phyloP scores from a whole-genome alignment of 2,888 invertebrate genomes.

The Tricholauxania praeusta region DNA sequence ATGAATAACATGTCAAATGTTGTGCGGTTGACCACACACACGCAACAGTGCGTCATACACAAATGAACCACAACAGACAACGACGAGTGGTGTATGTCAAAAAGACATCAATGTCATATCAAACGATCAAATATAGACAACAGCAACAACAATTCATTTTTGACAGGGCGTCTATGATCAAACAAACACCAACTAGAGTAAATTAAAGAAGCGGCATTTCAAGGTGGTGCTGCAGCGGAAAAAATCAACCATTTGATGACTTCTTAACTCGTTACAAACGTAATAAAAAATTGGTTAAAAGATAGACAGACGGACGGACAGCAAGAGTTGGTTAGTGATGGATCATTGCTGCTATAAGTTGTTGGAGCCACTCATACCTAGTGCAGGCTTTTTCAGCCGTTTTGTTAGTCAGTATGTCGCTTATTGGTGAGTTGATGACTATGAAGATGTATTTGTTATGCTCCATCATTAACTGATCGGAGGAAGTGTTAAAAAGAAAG shows the following conservation, averaged over 20 bases:
- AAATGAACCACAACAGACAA: slow-evolving; percentile 20
- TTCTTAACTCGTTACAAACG: background rate
- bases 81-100: slow-evolving; percentile 44
- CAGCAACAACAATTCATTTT: slow-evolving; percentile 48
- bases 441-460: background rate
- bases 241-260: slow-evolving; percentile 17
- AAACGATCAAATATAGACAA: slow-evolving; percentile 19
- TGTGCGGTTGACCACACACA: slow-evolving; percentile 62
- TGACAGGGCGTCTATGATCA: slow-evolving; percentile 41
- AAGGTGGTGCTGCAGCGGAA: background rate
- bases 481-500: background rate
- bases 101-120: slow-evolving; percentile 51
- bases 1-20: slow-evolving; percentile 59
- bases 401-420: no score
- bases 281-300: no score
- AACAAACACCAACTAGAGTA: background rate
- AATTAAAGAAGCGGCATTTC: slow-evolving; percentile 15
- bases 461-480: background rate
- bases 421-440: no score
- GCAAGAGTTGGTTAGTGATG: no score
- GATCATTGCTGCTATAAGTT: no score
- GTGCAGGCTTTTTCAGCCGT: no score
- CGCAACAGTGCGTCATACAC: slow-evolving; percentile 2
- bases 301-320: no score
- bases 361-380: no score